Evolutionary conservation across 1,140 invertebrate genomes (phyloP).

Genomic region (Ceratina australensis): DNA sequence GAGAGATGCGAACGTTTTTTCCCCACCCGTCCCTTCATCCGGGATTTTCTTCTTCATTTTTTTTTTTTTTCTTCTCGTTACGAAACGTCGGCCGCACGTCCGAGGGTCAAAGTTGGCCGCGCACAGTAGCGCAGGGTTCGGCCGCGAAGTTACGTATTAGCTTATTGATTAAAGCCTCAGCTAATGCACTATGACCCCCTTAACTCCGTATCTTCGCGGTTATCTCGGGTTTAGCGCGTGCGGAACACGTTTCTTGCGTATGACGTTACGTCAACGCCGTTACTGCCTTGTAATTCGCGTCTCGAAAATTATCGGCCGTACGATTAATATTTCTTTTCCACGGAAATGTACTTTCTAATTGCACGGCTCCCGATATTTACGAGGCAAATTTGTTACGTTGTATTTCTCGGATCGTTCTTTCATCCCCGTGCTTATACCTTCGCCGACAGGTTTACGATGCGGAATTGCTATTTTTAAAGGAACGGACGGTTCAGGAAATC

Average conservation of each 20-base stretch:
- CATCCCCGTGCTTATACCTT: neutral
- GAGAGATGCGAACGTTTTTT: slow-evolving; percentile 46
- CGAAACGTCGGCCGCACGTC: slow-evolving; percentile 26
- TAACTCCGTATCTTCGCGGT: slow-evolving; percentile 52
- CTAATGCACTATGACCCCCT: slow-evolving; percentile 46
- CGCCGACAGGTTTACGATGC: neutral
- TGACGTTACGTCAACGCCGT: slow-evolving; percentile 9
- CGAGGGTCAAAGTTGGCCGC: slow-evolving; percentile 62
- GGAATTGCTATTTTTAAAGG: neutral
- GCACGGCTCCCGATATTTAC: slow-evolving; percentile 12
- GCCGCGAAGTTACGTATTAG: slow-evolving; percentile 50
- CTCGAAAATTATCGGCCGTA: slow-evolving; percentile 13
- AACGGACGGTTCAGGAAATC: neutral
- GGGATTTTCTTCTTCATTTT: neutral
- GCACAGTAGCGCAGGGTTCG: slow-evolving; percentile 60
- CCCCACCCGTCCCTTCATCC: neutral
- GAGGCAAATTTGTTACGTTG: neutral
- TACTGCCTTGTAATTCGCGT: slow-evolving; percentile 33
- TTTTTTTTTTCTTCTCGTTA: neutral
- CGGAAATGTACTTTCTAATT: neutral
- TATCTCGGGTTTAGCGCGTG: slow-evolving; percentile 25
- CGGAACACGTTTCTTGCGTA: neutral
- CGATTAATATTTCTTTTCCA: slow-evolving; percentile 1
- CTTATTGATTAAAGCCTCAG: slow-evolving; percentile 61
- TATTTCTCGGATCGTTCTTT: neutral